Percentiles rank a stretch among this genome's conserved stretches.
phyloP scores from a whole-genome alignment of 1,140 invertebrate genomes.

The Dendroctonus valens region DNA sequence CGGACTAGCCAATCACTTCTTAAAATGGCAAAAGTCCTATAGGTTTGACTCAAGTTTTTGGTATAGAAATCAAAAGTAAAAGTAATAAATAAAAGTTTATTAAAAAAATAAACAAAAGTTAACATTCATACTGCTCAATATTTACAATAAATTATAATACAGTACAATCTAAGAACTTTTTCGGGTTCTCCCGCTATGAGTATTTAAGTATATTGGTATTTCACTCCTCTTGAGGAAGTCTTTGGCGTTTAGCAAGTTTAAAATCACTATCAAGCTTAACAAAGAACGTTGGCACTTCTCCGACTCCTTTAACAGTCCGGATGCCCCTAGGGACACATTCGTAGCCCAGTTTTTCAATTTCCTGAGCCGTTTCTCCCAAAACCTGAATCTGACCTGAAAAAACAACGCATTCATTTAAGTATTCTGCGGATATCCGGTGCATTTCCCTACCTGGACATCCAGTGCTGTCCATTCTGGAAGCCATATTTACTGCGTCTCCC shows the following conservation, averaged over 20 bases:
- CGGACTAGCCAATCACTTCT: too few species aligned
- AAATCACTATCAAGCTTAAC: slow-evolving; percentile 65
- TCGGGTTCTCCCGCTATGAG: too few species aligned
- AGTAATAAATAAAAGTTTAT: too few species aligned
- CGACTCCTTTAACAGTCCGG: slow-evolving; percentile 72
- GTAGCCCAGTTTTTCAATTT: slow-evolving; percentile 67
- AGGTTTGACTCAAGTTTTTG: too few species aligned
- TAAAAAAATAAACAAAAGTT: too few species aligned
- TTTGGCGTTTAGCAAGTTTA: slow-evolving; percentile 46
- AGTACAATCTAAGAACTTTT: too few species aligned
- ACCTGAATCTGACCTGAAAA: slow-evolving; percentile 70
- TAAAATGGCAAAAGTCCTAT: too few species aligned
- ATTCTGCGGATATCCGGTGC: neutral
- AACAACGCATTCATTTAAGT: slow-evolving; percentile 13
- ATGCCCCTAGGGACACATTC: slow-evolving; percentile 68
- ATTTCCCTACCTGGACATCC: slow-evolving; percentile 56
- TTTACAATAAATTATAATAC: too few species aligned
- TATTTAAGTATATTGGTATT: too few species aligned
- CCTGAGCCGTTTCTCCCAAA: slow-evolving; percentile 68
- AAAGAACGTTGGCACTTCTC: slow-evolving; percentile 69
- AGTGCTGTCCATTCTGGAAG: slow-evolving; percentile 87
- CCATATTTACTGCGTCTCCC: slow-evolving; percentile 94
- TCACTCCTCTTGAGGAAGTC: too few species aligned
- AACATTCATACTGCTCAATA: too few species aligned
- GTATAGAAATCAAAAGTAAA: too few species aligned